These are phyloP conservation scores for Cyprinodon diabolis DNA, from an alignment of 2,797 vertebrate species.

Conservation along the genomic window DNA sequence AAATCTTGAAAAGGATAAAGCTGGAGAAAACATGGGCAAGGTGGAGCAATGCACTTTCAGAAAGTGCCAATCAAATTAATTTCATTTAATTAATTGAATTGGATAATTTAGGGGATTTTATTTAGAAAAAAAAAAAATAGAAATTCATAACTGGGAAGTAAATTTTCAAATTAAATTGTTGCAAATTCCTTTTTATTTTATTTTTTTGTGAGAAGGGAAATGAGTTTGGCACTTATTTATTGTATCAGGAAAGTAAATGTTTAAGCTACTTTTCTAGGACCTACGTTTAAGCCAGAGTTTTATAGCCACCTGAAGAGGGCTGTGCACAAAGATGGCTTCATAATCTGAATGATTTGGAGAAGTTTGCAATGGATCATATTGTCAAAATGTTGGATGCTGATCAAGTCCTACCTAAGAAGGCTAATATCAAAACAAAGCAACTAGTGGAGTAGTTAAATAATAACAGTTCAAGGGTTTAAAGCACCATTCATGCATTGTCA, in stretches of 20 bases:
- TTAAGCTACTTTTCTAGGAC: too few species aligned
- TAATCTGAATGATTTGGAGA: background rate
- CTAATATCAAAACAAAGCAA: background rate
- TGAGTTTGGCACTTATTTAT: background rate
- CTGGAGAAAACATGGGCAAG: background rate
- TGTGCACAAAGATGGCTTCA: background rate
- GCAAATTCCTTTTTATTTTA: background rate
- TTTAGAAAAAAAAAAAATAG: background rate
- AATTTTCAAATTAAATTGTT: background rate
- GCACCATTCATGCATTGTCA: background rate
- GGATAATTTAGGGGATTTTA: background rate
- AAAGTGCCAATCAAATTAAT: background rate
- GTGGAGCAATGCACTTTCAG: too few species aligned
- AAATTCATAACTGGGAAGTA: background rate
- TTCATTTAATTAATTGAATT: background rate
- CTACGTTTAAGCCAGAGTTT: background rate
- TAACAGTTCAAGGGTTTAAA: background rate
- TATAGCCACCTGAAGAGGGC: background rate
- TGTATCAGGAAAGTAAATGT: too few species aligned
- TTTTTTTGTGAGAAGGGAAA: background rate
- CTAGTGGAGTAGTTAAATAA: background rate
- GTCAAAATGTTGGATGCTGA: background rate
- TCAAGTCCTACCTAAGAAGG: background rate
- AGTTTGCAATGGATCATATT: background rate
- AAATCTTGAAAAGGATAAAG: background rate